Evolutionary conservation across 2,113 vertebrate species (phyloP).

Genomic region (human (Homo sapiens)): DNA sequence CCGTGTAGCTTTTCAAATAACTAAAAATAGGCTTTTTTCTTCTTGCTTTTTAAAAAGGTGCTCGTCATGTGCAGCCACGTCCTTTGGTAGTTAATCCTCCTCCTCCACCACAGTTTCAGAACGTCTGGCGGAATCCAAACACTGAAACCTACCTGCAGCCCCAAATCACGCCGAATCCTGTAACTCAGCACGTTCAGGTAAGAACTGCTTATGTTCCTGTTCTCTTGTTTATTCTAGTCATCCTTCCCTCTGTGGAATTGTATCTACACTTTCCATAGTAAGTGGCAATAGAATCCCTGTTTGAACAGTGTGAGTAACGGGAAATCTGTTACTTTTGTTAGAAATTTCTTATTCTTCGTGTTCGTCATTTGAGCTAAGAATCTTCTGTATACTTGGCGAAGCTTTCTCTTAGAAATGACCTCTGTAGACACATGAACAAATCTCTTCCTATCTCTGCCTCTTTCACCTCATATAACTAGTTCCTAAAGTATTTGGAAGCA

Average conservation of each 20-base stretch:
- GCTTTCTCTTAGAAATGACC: neutral
- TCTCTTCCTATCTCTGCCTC: too few relatives aligned
- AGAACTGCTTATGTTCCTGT: neutral
- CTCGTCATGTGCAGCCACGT: conserved; percentile 77
- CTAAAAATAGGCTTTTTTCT: neutral
- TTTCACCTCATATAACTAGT: too few relatives aligned
- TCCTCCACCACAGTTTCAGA: too few relatives aligned
- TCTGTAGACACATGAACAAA: neutral
- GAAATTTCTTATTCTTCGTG: neutral
- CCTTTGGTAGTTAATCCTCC: too few relatives aligned
- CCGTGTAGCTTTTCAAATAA: conserved; percentile 40
- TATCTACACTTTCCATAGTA: neutral
- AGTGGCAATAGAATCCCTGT: neutral
- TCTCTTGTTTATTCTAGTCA: neutral
- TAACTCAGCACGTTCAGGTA: conserved; percentile 91
- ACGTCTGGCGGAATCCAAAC: neutral
- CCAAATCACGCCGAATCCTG: conserved; percentile 85
- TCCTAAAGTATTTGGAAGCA: neutral
- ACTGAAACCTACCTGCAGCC: conserved; percentile 84
- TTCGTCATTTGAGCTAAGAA: neutral
- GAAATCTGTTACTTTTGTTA: neutral
- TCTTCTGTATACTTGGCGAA: neutral
- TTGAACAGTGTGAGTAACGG: neutral
- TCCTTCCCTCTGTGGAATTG: neutral
- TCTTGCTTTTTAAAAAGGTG: conserved; percentile 81